Base-by-base conservation (phyloP, 2,888 invertebrate species). In the Druceiella hillmani region DNA sequence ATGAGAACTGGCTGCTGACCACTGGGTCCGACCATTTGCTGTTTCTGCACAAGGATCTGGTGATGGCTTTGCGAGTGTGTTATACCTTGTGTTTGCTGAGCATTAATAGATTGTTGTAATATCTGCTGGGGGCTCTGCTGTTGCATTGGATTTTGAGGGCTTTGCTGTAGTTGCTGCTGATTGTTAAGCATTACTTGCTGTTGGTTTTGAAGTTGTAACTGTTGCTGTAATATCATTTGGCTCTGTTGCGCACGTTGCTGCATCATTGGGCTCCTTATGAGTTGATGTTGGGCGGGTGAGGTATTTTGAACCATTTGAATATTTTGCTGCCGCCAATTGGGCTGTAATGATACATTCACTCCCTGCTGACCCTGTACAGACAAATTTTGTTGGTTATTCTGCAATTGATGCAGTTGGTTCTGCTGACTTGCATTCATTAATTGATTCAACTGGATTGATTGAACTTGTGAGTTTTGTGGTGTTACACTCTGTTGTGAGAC, bases 121-220 rank as follows among this genome's bases (percentile, higher is more conserved):
- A 78, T 67, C 49, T 81, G 78, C 47, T 78, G 75, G 32, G 73
- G 73, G 12, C 65, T 52, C 44, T 78, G 76, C 49, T 77, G 64
- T 20, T 51, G 72, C 11, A 72, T 64, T 16, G 61, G 53, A 40
- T 69, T 69, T 45, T 78, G 76, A 3, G 77, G 77, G 46, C 74
- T 76, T 14, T 71, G 54, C 38, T 69, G 68, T 4, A 62, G 50
- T 56, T 36, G 46, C 40, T 46, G 53, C 43, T 65, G 71, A 41
- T 65, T 73, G 52, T 61, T 66, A 41, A 70, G 62, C 45, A 68
- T 50, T 17, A 62, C 61, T 41, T 72, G 71, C 36, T 70, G 70
- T 45, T 67, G 71, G 1, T 70, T 72, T 29, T 55, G 55, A 45
- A 74, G 74, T 61, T 76, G 73, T 41, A 75, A 75, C 47, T 76